Evolutionary conservation across 2,888 invertebrate genomes (phyloP).

Genomic region (Leptopilina myrica): DNA sequence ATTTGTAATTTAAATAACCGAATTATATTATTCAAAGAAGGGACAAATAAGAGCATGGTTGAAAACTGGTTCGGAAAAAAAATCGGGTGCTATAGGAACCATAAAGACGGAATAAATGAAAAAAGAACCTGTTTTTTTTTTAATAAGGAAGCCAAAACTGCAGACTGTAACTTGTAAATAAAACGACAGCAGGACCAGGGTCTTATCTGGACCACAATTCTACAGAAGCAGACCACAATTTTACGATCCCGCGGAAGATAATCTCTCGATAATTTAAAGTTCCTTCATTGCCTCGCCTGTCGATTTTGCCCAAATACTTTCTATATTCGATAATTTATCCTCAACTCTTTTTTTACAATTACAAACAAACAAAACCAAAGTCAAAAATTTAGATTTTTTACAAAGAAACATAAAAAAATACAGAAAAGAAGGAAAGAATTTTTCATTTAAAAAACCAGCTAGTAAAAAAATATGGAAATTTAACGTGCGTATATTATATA

Average conservation of each 20-base stretch:
- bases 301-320: background rate
- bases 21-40: slow-evolving; percentile 13
- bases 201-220: slow-evolving; percentile 33
- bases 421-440: too few relatives aligned
- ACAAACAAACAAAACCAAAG: too few relatives aligned
- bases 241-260: slow-evolving; percentile 57
- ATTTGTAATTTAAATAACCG: slow-evolving; percentile 9
- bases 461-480: too few relatives aligned
- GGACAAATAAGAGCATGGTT: background rate
- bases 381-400: too few relatives aligned
- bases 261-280: slow-evolving; percentile 59
- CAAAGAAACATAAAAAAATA: too few relatives aligned
- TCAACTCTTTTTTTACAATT: too few relatives aligned
- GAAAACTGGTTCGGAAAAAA: background rate
- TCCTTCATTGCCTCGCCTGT: background rate
- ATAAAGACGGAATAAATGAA: slow-evolving; percentile 23
- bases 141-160: slow-evolving; percentile 28
- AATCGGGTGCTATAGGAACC: slow-evolving; percentile 34
- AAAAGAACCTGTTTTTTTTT: slow-evolving; percentile 24
- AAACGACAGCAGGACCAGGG: slow-evolving; percentile 5
- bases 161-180: slow-evolving; percentile 24
- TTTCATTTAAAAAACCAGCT: too few relatives aligned
- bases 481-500: too few relatives aligned
- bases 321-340: background rate
- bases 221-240: slow-evolving; percentile 46